A percentile compares a stretch with the other conserved stretches of the same genome.
Conservation (phyloP, 2,113 vertebrate genomes). For the Varanus salvator region DNA sequence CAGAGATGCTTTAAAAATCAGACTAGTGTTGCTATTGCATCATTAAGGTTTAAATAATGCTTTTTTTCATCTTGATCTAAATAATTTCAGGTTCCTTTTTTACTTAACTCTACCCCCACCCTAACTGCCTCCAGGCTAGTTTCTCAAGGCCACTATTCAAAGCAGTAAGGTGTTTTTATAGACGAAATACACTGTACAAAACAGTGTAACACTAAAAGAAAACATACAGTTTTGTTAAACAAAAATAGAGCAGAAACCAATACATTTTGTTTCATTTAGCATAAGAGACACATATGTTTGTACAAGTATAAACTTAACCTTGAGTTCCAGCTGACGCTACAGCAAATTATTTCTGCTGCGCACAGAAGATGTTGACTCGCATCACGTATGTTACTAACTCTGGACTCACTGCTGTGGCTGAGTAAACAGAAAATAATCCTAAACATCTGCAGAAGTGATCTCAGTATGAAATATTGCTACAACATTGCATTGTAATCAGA, state of each 20-base stretch:
- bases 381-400: conserved; percentile 58
- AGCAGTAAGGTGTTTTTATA: neutral
- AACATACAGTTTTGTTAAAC: conserved; percentile 17
- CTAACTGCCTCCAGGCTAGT: neutral
- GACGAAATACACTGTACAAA: neutral
- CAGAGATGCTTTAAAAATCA: no score
- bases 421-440: conserved; percentile 71
- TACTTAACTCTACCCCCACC: neutral
- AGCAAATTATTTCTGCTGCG: conserved; percentile 52
- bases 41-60: neutral
- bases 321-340: conserved; percentile 43
- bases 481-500: conserved; percentile 68
- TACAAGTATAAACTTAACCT: conserved; percentile 48
- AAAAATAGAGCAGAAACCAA: conserved; percentile 51
- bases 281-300: conserved; percentile 42
- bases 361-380: conserved; percentile 55
- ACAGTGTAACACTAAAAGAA: neutral
- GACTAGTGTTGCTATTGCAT: neutral
- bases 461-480: conserved; percentile 59
- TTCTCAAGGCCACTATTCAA: neutral
- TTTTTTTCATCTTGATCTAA: neutral
- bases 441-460: conserved; percentile 69
- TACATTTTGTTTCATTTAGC: conserved; percentile 61
- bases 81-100: neutral
- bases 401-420: conserved; percentile 69